Evolutionary conservation across 1,140 invertebrate species (phyloP), one percentile per base, ranked within the genome.

Genomic region (Cecropterus lyciades): DNA sequence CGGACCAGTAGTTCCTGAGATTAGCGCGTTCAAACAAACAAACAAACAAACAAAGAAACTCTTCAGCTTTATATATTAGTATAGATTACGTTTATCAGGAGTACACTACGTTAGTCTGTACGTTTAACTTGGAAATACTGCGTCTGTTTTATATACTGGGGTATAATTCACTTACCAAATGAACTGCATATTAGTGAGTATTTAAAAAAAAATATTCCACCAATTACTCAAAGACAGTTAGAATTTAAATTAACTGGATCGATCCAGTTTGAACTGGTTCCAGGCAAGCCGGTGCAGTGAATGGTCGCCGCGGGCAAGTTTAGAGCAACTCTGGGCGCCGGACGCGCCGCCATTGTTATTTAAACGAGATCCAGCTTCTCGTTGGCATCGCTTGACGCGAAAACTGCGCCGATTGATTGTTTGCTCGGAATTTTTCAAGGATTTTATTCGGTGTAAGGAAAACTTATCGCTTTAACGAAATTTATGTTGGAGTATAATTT

Each of bases 171-270:
- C n/a, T n/a, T n/a, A n/a, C n/a, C n/a, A n/a, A n/a, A n/a, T n/a
- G n/a, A n/a, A n/a, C n/a, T n/a, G n/a, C n/a, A n/a, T n/a, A n/a
- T n/a, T n/a, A n/a, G n/a, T n/a, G n/a, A n/a, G n/a, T n/a, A n/a
- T n/a, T n/a, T n/a, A n/a, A 24, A 3, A 24, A 24, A 24, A 24
- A 1, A 24, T 5, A 24, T 24, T 42, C 10, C 48, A 42, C 49
- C 57, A 63, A 55, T 68, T 55, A 68, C 30, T 56, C 13, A 37
- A 63, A 68, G 43, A 24, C 59, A 40, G 57, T 63, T 37, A 15
- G 49, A 53, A 68, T 51, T 63, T 63, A 63, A 68, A 68, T 63
- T 68, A 63, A 55, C 66, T 30, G 43, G 57, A 53, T 68, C 59
- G 66, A 68, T 55, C 66, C 24, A 30, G 49, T 56, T 46, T 10